Evolutionary conservation across 2,113 vertebrate genomes (phyloP).

Genomic region (Nycticryphes semicollaris): DNA sequence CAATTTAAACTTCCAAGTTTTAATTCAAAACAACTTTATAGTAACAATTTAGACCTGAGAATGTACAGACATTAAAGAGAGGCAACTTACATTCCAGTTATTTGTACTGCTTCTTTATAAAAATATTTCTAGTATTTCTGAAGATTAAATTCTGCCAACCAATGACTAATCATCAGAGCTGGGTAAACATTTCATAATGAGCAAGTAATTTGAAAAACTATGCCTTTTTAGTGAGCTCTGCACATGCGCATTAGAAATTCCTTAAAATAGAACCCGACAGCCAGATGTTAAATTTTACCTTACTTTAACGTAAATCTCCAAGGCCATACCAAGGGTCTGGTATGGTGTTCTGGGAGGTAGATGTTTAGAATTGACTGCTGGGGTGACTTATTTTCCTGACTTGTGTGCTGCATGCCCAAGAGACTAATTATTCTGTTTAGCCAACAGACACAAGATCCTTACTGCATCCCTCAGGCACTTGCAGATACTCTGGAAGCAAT

Average conservation of each 20-base stretch:
- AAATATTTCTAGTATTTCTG: neutral
- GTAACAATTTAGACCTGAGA: neutral
- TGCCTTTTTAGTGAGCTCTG: neutral
- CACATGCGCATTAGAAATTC: neutral
- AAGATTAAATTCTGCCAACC: constrained; percentile 17
- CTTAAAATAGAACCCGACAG: neutral
- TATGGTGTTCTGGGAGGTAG: neutral
- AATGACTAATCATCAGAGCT: neutral
- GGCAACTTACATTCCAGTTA: neutral
- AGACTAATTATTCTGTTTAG: neutral
- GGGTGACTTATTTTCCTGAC: neutral
- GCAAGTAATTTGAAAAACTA: neutral
- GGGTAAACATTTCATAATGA: neutral
- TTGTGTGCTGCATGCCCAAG: neutral
- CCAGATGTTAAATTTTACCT: neutral
- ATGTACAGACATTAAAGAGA: neutral
- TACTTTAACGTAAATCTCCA: neutral
- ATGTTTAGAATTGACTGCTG: neutral
- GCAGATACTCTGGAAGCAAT: neutral
- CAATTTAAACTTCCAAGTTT: constrained; percentile 43
- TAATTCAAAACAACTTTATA: constrained; percentile 44
- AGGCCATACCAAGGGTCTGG: neutral
- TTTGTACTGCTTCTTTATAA: neutral
- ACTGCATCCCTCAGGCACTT: neutral
- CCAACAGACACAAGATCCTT: neutral